A percentile compares a stretch with the other conserved stretches of the same genome.
Evolutionary conservation across 1,140 invertebrate species (phyloP).

Genomic region (Drosophila auraria): DNA sequence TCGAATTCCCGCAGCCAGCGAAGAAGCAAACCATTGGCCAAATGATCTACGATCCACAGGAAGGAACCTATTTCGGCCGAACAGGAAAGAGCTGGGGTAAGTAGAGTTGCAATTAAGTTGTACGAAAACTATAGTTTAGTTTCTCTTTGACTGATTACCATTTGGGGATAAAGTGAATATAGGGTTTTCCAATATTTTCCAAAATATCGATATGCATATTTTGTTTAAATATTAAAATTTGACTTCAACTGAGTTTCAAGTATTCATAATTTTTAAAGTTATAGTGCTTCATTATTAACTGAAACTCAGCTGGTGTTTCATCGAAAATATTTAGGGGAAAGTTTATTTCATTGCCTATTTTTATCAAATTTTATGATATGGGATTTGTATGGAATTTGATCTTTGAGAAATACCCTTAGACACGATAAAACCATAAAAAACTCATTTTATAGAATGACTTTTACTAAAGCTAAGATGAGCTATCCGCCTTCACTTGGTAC

Average conservation of each 20-base stretch:
- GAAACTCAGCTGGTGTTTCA: too few species aligned
- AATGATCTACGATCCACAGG: slow-evolving; percentile 89
- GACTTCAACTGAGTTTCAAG: too few species aligned
- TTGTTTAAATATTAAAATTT: too few species aligned
- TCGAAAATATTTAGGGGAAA: neutral
- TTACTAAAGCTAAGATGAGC: slow-evolving; percentile 3
- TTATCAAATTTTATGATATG: neutral
- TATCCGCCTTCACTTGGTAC: neutral
- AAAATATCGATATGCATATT: too few species aligned
- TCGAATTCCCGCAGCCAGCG: slow-evolving; percentile 86
- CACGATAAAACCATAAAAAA: slow-evolving; percentile 7
- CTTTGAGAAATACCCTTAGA: neutral
- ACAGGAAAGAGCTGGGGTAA: slow-evolving; percentile 91
- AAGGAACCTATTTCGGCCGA: slow-evolving; percentile 89
- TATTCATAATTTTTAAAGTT: too few species aligned
- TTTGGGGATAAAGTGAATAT: too few species aligned
- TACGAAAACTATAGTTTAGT: neutral
- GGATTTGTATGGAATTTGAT: neutral
- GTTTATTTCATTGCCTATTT: neutral
- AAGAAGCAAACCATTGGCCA: slow-evolving; percentile 86
- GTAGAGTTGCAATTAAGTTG: slow-evolving; percentile 50
- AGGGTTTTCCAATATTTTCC: neutral
- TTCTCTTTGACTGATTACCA: neutral
- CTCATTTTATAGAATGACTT: slow-evolving; percentile 1
- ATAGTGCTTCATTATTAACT: too few species aligned